A percentile compares a stretch with the other conserved stretches of the same genome.
Evolutionary conservation across 2,113 vertebrate species (phyloP).

Genomic region (Agapornis roseicollis): DNA sequence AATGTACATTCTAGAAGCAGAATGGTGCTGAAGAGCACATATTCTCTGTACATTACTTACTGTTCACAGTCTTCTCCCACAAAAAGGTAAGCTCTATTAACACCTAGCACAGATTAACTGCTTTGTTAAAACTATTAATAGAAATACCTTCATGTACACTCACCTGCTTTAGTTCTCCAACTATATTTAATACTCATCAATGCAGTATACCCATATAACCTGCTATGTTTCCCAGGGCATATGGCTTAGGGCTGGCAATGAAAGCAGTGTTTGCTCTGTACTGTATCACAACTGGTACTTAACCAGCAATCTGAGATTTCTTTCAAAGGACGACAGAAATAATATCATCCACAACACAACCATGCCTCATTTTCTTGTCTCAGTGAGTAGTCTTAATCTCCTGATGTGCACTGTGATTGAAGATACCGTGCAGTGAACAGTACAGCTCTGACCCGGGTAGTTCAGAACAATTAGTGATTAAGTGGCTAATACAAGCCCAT

Average conservation of each 20-base stretch:
- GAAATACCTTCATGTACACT: not conserved
- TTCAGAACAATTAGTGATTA: not conserved
- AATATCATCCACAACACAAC: not conserved
- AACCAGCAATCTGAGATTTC: not conserved
- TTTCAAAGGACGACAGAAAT: not conserved
- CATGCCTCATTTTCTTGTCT: not conserved
- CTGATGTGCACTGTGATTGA: not conserved
- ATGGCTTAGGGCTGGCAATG: not conserved
- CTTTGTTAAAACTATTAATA: not conserved
- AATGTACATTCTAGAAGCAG: not conserved
- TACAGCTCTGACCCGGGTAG: not conserved
- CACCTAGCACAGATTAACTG: not conserved
- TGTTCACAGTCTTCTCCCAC: not conserved
- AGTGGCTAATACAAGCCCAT: not conserved
- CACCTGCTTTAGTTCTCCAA: not conserved
- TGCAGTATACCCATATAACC: not conserved
- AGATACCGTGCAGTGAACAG: not conserved
- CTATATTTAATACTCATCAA: not conserved
- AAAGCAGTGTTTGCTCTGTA: not conserved
- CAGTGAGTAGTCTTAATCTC: not conserved
- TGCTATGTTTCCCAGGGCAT: not conserved
- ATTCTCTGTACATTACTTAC: not conserved
- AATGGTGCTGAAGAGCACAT: not conserved
- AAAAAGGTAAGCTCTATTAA: not conserved
- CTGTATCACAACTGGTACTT: not conserved